Percentiles rank a stretch among this genome's conserved stretches.
Conservation (phyloP, 2,888 invertebrate genomes). For the Cephalotes varians region DNA sequence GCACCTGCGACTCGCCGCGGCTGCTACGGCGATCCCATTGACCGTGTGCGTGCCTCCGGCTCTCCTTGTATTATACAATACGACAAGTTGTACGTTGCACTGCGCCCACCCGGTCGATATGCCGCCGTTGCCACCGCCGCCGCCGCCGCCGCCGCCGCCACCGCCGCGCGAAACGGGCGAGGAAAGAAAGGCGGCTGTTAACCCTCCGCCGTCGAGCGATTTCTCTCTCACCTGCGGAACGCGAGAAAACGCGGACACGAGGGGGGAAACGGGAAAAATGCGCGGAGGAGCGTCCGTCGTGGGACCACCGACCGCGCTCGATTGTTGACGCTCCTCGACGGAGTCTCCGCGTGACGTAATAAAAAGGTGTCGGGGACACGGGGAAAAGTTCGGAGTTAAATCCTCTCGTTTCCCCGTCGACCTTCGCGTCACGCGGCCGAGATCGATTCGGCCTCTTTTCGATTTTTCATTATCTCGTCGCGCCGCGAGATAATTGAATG, state of each 20-base stretch:
- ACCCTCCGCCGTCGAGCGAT: background rate
- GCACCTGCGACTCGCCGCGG: constrained; percentile 73
- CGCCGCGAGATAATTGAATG: background rate
- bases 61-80: constrained; percentile 10
- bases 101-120: constrained; percentile 56
- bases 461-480: too few species aligned
- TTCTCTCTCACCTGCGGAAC: background rate
- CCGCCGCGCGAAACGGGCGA: constrained; percentile 35
- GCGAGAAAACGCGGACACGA: background rate
- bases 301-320: background rate
- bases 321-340: constrained; percentile 26
- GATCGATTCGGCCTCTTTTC: background rate
- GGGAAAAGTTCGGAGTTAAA: background rate
- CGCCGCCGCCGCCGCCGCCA: constrained; percentile 6
- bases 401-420: background rate
- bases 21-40: constrained; percentile 76
- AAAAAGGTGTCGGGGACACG: background rate
- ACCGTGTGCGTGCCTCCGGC: constrained; percentile 26
- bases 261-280: background rate
- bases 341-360: constrained; percentile 15
- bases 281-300: background rate
- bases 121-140: background rate
- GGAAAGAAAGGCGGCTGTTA: constrained; percentile 43
- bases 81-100: constrained; percentile 40
- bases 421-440: background rate